These are phyloP conservation scores for Dicranocentrus wangi DNA, from an alignment of 2,888 invertebrate genomes.

Conservation along the genomic window DNA sequence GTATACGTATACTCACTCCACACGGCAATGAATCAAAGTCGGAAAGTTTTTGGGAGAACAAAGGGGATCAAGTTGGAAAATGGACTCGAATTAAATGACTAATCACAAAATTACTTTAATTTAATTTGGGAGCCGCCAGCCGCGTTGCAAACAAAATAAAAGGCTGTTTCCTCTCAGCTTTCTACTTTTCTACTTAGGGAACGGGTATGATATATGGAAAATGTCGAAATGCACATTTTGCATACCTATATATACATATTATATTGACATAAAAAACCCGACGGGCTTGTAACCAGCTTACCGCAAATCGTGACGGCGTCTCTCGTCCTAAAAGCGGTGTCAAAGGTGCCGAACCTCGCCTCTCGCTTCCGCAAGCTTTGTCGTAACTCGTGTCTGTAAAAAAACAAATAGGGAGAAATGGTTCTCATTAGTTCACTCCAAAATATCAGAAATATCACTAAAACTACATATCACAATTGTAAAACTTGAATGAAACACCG, in stretches of 20 bases:
- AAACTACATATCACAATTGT: too few relatives aligned
- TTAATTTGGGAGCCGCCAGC: constrained; percentile 17
- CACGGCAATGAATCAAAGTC: constrained; percentile 65
- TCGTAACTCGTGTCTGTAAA: constrained; percentile 93
- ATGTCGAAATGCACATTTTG: too few relatives aligned
- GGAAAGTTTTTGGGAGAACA: constrained; percentile 1
- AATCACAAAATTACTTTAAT: constrained; percentile 5
- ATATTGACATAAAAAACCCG: too few relatives aligned
- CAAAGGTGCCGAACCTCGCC: constrained; percentile 86
- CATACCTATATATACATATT: too few relatives aligned
- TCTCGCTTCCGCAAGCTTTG: constrained; percentile 82
- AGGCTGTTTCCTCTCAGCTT: too few relatives aligned
- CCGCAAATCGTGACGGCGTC: constrained; percentile 88
- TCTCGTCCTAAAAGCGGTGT: constrained; percentile 85
- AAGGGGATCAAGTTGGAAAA: not conserved
- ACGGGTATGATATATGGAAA: too few relatives aligned
- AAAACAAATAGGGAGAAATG: constrained; percentile 30
- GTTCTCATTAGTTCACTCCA: too few relatives aligned
- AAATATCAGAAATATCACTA: too few relatives aligned
- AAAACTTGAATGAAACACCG: too few relatives aligned
- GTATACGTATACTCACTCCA: constrained; percentile 1
- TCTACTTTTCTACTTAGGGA: too few relatives aligned
- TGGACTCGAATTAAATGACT: constrained; percentile 1
- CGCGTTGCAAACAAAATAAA: too few relatives aligned
- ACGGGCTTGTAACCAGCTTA: too few relatives aligned